Evolutionary conservation across 2,888 invertebrate species (phyloP), one percentile per base, ranked within the genome.

Genomic region (Hirtodrosophila trivittata): DNA sequence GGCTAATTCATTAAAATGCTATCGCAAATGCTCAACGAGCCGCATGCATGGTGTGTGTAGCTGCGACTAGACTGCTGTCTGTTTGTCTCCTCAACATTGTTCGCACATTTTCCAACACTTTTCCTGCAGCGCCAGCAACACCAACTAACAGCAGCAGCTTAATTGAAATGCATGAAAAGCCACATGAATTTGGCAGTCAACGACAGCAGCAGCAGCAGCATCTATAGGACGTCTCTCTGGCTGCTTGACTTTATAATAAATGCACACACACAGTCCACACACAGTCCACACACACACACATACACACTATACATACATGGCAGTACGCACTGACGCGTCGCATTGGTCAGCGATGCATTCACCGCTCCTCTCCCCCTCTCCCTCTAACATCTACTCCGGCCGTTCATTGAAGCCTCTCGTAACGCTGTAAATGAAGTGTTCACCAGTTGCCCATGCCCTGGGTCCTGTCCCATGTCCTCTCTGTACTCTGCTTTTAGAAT

Each of bases 151-250:
- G 64, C 71, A 52, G 59, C 55, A 69, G 66, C 84, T 72, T 80
- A 80, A 80, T 80, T 80, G 86, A 80, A 80, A 86, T 80, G 84
- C 84, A 86, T 80, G 80, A 78, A 83, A 86, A 72, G 84, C 84
- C 84, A 71, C 76, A 78, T 69, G 84, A 72, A 83, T 78, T 86
- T 78, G 84, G 66, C 76, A 78, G 67, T 70, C 77, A 80, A 64
- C 82, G 73, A 80, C 77, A 72, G 68, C 65, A 64, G 51, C 55
- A 41, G 51, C 54, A 30, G 47, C 37, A 38, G 26, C 45, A 12
- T 28, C 39, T 54, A 26, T 28, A 28, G 21, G 21, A 25, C 25
- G 25, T 1, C 47, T 33, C 21, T 43, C 41, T 42, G 26, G 18
- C 54, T 63, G 66, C 60, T 60, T 62, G 60, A 55, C 65, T 75